Evolutionary conservation across 2,888 invertebrate genomes (phyloP).

Genomic region (Metalampra italica): DNA sequence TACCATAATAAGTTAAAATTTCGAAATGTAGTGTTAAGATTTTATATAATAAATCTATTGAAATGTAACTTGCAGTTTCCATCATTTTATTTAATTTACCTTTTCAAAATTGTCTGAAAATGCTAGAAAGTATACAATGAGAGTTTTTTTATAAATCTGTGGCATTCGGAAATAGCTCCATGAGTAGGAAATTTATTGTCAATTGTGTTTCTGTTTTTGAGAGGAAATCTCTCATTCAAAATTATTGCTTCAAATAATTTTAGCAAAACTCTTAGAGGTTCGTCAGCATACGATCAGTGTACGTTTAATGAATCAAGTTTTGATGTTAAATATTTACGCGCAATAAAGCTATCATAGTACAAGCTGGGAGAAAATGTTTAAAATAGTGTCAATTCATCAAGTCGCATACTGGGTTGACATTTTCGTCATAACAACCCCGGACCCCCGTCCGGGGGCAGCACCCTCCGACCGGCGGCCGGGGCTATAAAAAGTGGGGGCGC

Average conservation of each 20-base stretch:
- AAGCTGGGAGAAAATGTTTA: conserved; percentile 49
- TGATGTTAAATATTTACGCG: background rate
- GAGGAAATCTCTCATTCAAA: no score
- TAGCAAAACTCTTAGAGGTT: no score
- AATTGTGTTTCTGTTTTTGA: no score
- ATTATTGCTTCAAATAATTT: no score
- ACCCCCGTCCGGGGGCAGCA: conserved; percentile 30
- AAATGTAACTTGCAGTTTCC: conserved; percentile 66
- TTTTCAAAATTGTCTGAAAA: background rate
- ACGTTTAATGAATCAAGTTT: background rate
- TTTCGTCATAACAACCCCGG: conserved; percentile 70
- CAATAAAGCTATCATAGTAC: conserved; percentile 28
- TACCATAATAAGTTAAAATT: conserved; percentile 63
- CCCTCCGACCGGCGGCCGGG: conserved; percentile 38
- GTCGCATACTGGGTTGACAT: conserved; percentile 72
- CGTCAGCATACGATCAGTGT: no score
- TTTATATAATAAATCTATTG: conserved; percentile 78
- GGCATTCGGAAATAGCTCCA: no score
- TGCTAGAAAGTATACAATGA: no score
- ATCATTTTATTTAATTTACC: conserved; percentile 19
- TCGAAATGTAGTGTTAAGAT: conserved; percentile 72
- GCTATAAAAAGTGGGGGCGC: conserved; percentile 72
- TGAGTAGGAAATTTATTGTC: no score
- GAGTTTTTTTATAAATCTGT: no score
- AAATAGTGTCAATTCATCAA: conserved; percentile 77